phyloP scores from a whole-genome alignment of 2,888 invertebrate genomes.

The Melanostoma mellinum region DNA sequence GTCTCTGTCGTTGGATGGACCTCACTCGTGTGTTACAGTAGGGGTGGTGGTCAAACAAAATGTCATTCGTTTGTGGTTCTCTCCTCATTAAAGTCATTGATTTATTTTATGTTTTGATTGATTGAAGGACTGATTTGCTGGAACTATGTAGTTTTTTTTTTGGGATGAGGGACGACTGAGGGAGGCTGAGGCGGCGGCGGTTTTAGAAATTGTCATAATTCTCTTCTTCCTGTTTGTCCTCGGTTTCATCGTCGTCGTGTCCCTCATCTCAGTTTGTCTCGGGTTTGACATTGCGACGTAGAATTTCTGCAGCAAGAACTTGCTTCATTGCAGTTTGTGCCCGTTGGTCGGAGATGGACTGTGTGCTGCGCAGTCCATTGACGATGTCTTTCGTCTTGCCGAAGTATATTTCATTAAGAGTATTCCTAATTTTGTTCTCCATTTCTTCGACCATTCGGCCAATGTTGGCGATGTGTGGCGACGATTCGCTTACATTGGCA shows the following conservation, averaged over 20 bases:
- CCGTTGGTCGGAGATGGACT: conserved; percentile 91
- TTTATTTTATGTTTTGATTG: conserved; percentile 41
- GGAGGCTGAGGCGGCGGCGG: conserved; percentile 44
- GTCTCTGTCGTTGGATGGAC: conserved; percentile 51
- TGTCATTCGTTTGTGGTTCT: conserved; percentile 42
- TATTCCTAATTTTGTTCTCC: conserved; percentile 99
- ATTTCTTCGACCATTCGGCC: conserved; percentile 99
- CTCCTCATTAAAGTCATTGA: conserved; percentile 19
- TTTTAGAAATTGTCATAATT: conserved; percentile 69
- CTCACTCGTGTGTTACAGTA: conserved; percentile 54
- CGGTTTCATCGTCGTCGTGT: conserved; percentile 43
- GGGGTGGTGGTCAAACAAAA: conserved; percentile 39
- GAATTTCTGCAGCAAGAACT: conserved; percentile 92
- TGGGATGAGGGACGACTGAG: conserved; percentile 45
- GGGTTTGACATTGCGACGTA: conserved; percentile 90
- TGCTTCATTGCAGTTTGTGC: conserved; percentile 92
- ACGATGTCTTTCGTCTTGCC: conserved; percentile 99
- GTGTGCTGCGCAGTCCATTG: conserved; percentile 92
- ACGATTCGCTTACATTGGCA: conserved; percentile 93
- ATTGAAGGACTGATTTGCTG: conserved; percentile 47
- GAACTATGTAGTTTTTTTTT: conserved; percentile 30
- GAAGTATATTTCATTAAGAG: conserved; percentile 99
- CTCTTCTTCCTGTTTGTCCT: conserved; percentile 60
- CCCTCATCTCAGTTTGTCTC: conserved; percentile 79
- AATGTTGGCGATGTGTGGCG: conserved; percentile 99